Evolutionary conservation across 2,888 invertebrate species (phyloP).

Genomic region (Drosophila subquinaria): DNA sequence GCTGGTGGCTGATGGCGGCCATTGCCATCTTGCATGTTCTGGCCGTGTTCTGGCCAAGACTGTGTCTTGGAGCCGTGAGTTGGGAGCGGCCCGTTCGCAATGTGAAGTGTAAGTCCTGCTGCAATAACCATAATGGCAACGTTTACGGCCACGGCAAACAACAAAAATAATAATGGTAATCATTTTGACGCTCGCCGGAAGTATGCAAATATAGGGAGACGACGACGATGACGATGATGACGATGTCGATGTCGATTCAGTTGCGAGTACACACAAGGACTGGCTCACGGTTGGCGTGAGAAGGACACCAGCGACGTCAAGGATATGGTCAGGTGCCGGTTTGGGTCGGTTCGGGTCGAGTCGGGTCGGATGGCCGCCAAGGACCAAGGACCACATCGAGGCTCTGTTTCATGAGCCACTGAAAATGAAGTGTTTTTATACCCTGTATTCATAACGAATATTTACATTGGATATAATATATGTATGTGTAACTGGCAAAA

Average conservation of each 20-base stretch:
- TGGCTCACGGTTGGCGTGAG: slow-evolving; percentile 15
- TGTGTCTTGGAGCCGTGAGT: background rate
- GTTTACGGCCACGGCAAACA: slow-evolving; percentile 80
- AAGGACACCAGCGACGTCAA: slow-evolving; percentile 37
- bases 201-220: slow-evolving; percentile 76
- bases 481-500: background rate
- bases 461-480: background rate
- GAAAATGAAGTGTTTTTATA: slow-evolving; percentile 53
- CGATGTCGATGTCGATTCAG: slow-evolving; percentile 47
- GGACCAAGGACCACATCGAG: slow-evolving; percentile 33
- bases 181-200: slow-evolving; percentile 79
- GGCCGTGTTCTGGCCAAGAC: slow-evolving; percentile 10
- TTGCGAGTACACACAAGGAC: slow-evolving; percentile 21
- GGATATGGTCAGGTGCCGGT: slow-evolving; percentile 60
- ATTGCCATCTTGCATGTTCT: slow-evolving; percentile 46
- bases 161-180: slow-evolving; percentile 79
- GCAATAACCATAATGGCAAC: slow-evolving; percentile 80
- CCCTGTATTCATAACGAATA: slow-evolving; percentile 1
- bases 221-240: slow-evolving; percentile 36
- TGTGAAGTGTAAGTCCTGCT: slow-evolving; percentile 59
- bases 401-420: slow-evolving; percentile 47
- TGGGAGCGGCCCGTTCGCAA: slow-evolving; percentile 24
- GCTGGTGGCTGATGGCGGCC: slow-evolving; percentile 33
- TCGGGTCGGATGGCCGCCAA: slow-evolving; percentile 20
- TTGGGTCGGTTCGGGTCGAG: background rate